Base-by-base conservation (phyloP, 2,113 vertebrate species). In the Oncorhynchus keta region DNA sequence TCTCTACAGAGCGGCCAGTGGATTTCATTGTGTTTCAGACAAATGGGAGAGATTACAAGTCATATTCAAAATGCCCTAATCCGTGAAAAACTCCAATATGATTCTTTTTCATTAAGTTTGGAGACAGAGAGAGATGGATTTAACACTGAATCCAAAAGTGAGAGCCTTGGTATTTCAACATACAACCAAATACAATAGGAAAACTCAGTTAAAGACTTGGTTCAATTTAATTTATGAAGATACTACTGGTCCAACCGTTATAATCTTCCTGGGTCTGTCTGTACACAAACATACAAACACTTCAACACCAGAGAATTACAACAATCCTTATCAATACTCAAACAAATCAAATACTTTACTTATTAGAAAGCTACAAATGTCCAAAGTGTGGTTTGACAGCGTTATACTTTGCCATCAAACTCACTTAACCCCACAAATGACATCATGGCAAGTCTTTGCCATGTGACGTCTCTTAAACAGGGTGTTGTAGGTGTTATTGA, bases 81-180 rank as follows among this genome's bases (percentile, higher is more conserved):
- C 90, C 87, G 70, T 85, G 86, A 90, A 89, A 89, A 86, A 89
- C 91, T 90, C 83, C 78, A 90, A 92, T 93, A 90, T 92, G 90
- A 92, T 91, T 90, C 84, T 89, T 90, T 93, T 90, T 86, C 82
- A 89, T 91, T 88, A 86, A 75, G 79, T 89, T 86, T 87, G 79
- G 87, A 84, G 88, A 90, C 81, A 77, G 81, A 86, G 83, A 83
- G 88, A 76, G 70, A 83, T 76, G 85, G 87, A 89, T 45, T 45
- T 12, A 12, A 45, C 39, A 45, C 8, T 45, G 39, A 45, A 45
- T 45, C 39, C 39, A 45, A 12, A 45, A 88, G 87, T 22, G 24
- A 28, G 76, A 86, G 84, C 83, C 88, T 88, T n/a, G 86, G 83
- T 86, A 88, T 89, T 72, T 87, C 86, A 87, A 89, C 90, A 84